Base-by-base conservation (phyloP, 2,888 invertebrate genomes). In the Spodoptera picta region DNA sequence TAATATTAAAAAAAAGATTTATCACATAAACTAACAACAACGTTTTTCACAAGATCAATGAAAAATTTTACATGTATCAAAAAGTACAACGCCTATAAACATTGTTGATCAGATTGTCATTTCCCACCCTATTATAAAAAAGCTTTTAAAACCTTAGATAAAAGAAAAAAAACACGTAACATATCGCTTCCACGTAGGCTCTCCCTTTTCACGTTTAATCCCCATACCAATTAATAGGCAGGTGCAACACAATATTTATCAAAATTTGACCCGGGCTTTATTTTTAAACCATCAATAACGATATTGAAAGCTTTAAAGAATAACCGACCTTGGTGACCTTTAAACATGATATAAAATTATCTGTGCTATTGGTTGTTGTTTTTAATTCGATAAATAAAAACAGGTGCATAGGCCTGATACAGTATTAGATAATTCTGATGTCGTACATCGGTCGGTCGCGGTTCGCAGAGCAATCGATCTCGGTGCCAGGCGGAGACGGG, bases 401-500 rank as follows among this genome's bases (percentile, higher is more conserved):
- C 63, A 66, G 69, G 61, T 77, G 78, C 78, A 72, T 66, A 55
- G 67, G 48, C 46, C 53, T 12, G 31, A 11, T 50, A 44, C 14
- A 44, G 12, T 54, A 14, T 57, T 54, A 57, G 60, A 54, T 69
- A 46, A 69, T 69, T 64, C 46, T 57, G 42, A 53, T 72, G 48
- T 69, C 53, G 58, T 60, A 58, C 58, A 62, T 42, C 6, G 45
- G 42, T 44, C 27, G 48, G 69, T 61, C 51, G 61, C 63, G 69
- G 59, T 60, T 69, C 56, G 50, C 11, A 46, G 57, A 56, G 58
- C 66, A 75, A 87, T 87, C 87, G 88, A 87, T 85, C 80, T 77
- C 79, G 57, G 89, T 89, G 71, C 86, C 87, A 83, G 79, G 54
- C 77, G 57, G 88, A n/a, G 83, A 84, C 75, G 82, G 84, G 80